Evolutionary conservation across 2,113 vertebrate genomes (phyloP).

Genomic region (Lasiurus cinereus): DNA sequence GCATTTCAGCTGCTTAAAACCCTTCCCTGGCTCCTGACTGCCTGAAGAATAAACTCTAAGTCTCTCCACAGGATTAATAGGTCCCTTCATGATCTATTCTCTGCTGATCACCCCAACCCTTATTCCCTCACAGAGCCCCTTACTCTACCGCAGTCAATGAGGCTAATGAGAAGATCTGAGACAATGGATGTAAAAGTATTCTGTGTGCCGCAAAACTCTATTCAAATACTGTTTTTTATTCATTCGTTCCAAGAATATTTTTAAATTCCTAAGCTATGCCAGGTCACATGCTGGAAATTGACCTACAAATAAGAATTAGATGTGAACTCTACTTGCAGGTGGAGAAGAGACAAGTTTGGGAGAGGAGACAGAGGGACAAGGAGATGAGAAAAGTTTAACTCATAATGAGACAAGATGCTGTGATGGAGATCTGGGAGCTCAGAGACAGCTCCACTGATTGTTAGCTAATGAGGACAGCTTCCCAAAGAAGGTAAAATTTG

Average conservation of each 20-base stretch:
- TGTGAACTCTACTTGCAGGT: background rate
- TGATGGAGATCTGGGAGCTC: background rate
- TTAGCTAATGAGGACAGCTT: slow-evolving; percentile 7
- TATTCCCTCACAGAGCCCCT: background rate
- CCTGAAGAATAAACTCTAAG: slow-evolving; percentile 15
- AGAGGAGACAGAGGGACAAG: background rate
- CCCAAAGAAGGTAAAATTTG: slow-evolving; percentile 4
- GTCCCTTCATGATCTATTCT: background rate
- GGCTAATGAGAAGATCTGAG: slow-evolving; percentile 13
- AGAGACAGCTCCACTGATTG: background rate
- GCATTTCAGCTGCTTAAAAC: background rate
- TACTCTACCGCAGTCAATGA: background rate
- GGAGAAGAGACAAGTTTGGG: background rate
- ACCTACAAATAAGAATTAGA: slow-evolving; percentile 34
- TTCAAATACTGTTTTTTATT: slow-evolving; percentile 38
- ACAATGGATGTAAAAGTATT: background rate
- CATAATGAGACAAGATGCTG: background rate
- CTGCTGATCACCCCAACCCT: background rate
- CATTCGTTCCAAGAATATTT: slow-evolving; percentile 25
- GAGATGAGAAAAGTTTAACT: background rate
- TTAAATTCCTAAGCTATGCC: background rate
- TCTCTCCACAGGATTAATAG: background rate
- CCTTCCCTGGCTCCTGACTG: background rate
- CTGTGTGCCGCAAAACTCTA: background rate
- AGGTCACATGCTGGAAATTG: background rate